These are phyloP conservation scores for Bos javanicus DNA, from an alignment of 2,113 vertebrate species.

Conservation along the genomic window DNA sequence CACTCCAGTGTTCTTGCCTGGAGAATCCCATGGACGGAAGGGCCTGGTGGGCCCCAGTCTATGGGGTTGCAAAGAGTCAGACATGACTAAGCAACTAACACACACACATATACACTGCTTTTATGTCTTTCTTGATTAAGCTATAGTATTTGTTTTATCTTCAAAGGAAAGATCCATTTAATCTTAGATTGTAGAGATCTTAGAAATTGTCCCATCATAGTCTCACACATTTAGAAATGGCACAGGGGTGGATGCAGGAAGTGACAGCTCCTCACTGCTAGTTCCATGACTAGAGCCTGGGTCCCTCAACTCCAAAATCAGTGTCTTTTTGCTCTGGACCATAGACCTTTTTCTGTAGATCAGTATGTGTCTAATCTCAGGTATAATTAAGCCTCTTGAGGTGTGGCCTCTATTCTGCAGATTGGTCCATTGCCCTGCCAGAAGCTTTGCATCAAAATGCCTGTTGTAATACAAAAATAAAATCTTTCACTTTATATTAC, in stretches of 20 bases:
- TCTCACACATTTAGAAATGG: background rate
- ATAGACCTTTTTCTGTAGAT: background rate
- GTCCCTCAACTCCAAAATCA: background rate
- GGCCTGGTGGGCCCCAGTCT: background rate
- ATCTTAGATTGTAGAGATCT: background rate
- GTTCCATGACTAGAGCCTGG: background rate
- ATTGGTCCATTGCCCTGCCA: background rate
- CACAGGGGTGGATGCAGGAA: accelerated
- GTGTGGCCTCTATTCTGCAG: background rate
- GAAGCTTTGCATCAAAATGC: background rate
- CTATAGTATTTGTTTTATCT: background rate
- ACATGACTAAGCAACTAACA: background rate
- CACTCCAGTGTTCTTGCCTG: background rate
- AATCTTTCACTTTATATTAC: background rate
- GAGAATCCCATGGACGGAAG: background rate
- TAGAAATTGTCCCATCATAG: background rate
- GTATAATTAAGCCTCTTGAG: background rate
- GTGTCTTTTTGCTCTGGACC: background rate
- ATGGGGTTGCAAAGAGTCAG: background rate
- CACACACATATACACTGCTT: background rate
- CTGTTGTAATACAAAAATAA: background rate
- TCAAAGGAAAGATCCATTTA: background rate
- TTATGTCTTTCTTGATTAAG: background rate
- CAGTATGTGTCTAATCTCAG: background rate
- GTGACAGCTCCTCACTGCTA: background rate